A percentile compares a stretch with the other conserved stretches of the same genome.
These are phyloP conservation scores for Zaprionus inermis DNA, from an alignment of 1,140 invertebrate species.

Conservation along the genomic window DNA sequence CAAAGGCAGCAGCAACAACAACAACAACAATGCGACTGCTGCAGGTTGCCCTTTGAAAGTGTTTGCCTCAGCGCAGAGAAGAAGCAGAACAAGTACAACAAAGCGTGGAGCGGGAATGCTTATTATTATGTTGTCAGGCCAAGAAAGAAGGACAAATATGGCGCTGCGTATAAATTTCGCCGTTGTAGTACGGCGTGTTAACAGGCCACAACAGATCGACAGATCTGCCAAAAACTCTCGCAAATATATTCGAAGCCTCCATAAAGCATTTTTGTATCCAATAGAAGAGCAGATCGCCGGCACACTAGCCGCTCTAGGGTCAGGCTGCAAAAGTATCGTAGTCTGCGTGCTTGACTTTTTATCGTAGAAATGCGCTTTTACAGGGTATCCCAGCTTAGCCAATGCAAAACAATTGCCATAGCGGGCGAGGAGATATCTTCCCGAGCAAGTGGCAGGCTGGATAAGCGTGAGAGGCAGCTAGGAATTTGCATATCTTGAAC, in stretches of 20 bases:
- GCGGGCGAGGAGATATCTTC: background rate
- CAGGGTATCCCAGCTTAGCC: too few relatives aligned
- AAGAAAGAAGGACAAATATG: slow-evolving; percentile 55
- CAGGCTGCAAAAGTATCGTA: too few relatives aligned
- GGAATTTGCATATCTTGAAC: slow-evolving; percentile 52
- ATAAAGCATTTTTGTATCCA: too few relatives aligned
- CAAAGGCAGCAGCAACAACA: slow-evolving; percentile 36
- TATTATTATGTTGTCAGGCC: slow-evolving; percentile 80
- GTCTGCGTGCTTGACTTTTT: too few relatives aligned
- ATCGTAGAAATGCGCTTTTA: too few relatives aligned
- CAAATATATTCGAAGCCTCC: too few relatives aligned
- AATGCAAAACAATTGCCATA: too few relatives aligned
- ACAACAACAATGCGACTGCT: slow-evolving; percentile 54
- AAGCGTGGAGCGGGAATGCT: slow-evolving; percentile 55
- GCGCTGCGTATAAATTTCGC: slow-evolving; percentile 20
- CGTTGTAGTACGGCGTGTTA: background rate
- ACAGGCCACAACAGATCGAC: slow-evolving; percentile 37
- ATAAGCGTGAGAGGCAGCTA: slow-evolving; percentile 18
- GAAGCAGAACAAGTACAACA: slow-evolving; percentile 33
- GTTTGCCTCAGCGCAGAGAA: slow-evolving; percentile 44
- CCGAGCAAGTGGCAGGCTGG: background rate
- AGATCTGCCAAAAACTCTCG: slow-evolving; percentile 3
- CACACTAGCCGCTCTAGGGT: too few relatives aligned
- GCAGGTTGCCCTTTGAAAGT: slow-evolving; percentile 76
- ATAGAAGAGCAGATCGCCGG: too few relatives aligned